These are phyloP conservation scores for Sphaerolaimus hirsutus DNA, from an alignment of 2,888 invertebrate species.

Conservation along the genomic window DNA sequence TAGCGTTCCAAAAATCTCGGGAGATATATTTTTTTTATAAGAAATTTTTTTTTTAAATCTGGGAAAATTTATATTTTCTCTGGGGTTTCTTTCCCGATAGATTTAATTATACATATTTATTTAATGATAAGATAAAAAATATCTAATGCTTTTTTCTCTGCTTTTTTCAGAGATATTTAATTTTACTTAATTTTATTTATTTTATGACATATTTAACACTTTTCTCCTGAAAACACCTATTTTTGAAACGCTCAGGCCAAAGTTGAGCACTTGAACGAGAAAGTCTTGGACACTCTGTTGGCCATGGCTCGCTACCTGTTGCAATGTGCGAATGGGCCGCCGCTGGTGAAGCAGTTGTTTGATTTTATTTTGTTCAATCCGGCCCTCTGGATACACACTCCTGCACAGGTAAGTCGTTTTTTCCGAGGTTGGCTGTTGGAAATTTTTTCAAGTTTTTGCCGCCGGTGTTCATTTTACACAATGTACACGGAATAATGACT, in stretches of 20 bases:
- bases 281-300: slow-evolving; percentile 49
- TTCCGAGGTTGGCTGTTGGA: neutral
- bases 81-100: neutral
- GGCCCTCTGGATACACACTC: slow-evolving; percentile 91
- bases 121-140: too few relatives aligned
- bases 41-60: too few relatives aligned
- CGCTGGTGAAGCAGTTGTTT: slow-evolving; percentile 51
- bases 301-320: slow-evolving; percentile 26
- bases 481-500: neutral
- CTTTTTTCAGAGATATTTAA: too few relatives aligned
- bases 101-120: neutral
- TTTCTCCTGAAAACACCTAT: neutral
- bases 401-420: slow-evolving; percentile 48
- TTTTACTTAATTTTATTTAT: neutral
- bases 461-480: too few relatives aligned
- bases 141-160: neutral
- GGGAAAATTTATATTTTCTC: slow-evolving; percentile 26
- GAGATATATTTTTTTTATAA: too few relatives aligned
- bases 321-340: slow-evolving; percentile 14
- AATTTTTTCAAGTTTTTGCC: neutral
- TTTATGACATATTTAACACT: neutral
- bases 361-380: slow-evolving; percentile 99
- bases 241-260: slow-evolving; percentile 11
- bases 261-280: slow-evolving; percentile 70
- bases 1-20: too few relatives aligned